These are phyloP conservation scores for Sceliomorpha sp. DNA, from an alignment of 2,888 invertebrate genomes.

Conservation along the genomic window DNA sequence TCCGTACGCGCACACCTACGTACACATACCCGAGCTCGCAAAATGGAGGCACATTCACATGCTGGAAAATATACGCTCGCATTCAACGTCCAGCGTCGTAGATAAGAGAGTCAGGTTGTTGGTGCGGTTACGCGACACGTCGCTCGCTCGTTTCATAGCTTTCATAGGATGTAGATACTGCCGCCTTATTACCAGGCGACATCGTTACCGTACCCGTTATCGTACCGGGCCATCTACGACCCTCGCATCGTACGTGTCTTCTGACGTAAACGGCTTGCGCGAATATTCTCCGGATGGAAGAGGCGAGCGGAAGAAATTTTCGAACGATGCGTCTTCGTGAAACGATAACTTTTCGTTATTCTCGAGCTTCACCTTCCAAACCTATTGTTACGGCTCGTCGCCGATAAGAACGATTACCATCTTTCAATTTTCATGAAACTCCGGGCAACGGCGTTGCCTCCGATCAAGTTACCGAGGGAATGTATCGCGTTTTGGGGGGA, in stretches of 20 bases:
- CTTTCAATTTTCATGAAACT: no score
- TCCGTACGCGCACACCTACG: no score
- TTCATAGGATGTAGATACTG: conserved; percentile 21
- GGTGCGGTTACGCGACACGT: conserved; percentile 31
- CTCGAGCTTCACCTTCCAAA: no score
- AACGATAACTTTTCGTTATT: no score
- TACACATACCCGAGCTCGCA: no score
- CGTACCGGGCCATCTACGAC: conserved; percentile 16
- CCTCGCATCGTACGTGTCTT: conserved; percentile 19
- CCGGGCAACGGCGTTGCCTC: no score
- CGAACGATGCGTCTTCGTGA: no score
- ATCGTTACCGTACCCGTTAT: conserved; percentile 24
- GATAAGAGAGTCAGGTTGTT: conserved; percentile 25
- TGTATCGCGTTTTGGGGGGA: no score
- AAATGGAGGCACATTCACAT: conserved; percentile 6
- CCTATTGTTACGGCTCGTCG: no score
- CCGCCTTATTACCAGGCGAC: conserved; percentile 36
- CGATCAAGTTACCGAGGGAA: no score
- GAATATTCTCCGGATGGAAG: conserved; percentile 14
- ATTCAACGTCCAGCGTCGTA: conserved; percentile 21
- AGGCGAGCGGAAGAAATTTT: no score
- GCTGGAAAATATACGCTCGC: conserved; percentile 20
- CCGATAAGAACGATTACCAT: no score
- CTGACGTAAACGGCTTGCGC: conserved; percentile 29
- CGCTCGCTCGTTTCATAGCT: conserved; percentile 20